Conservation (phyloP, 2,797 vertebrate species). For the Furcifer pardalis region DNA sequence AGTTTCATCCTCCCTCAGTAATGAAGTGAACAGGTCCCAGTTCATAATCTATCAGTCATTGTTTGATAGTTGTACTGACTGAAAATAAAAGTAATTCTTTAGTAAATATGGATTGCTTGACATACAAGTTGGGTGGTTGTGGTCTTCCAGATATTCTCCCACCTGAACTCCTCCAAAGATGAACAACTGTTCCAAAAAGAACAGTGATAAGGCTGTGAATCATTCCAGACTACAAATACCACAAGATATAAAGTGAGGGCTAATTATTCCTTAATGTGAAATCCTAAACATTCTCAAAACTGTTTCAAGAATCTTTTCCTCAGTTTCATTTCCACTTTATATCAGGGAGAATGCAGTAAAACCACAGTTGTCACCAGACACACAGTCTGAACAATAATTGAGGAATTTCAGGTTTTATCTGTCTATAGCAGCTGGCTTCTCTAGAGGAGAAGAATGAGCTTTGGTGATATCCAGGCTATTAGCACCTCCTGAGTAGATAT, state of each 20-base stretch:
- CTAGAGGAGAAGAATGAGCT: not conserved
- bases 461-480: conserved; percentile 9
- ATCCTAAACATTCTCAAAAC: not conserved
- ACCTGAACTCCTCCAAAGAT: not conserved
- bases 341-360: not conserved
- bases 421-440: conserved; percentile 20
- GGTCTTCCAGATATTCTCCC: not conserved
- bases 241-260: not conserved
- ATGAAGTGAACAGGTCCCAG: too few relatives aligned
- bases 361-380: not conserved
- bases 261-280: not conserved
- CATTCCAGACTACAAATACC: not conserved
- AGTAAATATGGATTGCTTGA: not conserved
- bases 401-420: conserved; percentile 14
- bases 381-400: not conserved
- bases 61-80: too few relatives aligned
- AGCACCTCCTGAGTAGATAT: not conserved
- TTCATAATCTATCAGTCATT: too few relatives aligned
- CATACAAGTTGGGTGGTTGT: not conserved
- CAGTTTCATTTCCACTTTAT: not conserved
- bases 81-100: too few relatives aligned
- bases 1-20: too few relatives aligned
- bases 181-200: not conserved
- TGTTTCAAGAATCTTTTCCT: not conserved
- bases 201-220: not conserved